A percentile compares a stretch with the other conserved stretches of the same genome.
phyloP scores from a whole-genome alignment of 2,797 vertebrate genomes.

The Pantherophis vulpinus region DNA sequence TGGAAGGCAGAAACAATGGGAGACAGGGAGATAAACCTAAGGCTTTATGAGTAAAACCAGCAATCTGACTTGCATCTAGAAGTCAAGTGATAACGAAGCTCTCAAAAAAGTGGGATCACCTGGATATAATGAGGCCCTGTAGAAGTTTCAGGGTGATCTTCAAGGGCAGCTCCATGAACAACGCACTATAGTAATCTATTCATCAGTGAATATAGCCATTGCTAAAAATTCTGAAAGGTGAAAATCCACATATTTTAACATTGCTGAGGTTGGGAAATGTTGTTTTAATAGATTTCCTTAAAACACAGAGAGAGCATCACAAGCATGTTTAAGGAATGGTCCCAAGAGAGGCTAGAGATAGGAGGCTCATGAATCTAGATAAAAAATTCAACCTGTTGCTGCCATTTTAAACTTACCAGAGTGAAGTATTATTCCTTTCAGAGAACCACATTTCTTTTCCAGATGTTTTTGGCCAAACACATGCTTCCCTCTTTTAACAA shows the following conservation, averaged over 20 bases:
- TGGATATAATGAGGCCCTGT: background rate
- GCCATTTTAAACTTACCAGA: background rate
- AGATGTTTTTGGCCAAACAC: background rate
- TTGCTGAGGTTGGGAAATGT: background rate
- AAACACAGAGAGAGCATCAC: background rate
- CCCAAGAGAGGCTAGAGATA: background rate
- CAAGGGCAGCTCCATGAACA: background rate
- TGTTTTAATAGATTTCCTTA: background rate
- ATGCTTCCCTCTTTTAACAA: background rate
- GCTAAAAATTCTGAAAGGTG: background rate
- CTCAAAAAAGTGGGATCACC: background rate
- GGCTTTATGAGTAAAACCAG: background rate
- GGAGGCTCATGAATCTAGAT: background rate
- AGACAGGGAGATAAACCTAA: background rate
- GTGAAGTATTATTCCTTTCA: background rate
- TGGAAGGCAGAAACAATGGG: background rate
- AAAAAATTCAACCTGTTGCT: background rate
- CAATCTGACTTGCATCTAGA: background rate
- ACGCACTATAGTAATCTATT: background rate
- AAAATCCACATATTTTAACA: background rate
- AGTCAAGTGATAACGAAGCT: background rate
- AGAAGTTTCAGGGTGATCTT: background rate
- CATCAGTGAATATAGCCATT: background rate
- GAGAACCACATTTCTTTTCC: background rate
- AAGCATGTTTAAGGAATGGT: background rate